These are phyloP conservation scores for Erynnis tages DNA, from an alignment of 2,888 invertebrate genomes.

Conservation along the genomic window DNA sequence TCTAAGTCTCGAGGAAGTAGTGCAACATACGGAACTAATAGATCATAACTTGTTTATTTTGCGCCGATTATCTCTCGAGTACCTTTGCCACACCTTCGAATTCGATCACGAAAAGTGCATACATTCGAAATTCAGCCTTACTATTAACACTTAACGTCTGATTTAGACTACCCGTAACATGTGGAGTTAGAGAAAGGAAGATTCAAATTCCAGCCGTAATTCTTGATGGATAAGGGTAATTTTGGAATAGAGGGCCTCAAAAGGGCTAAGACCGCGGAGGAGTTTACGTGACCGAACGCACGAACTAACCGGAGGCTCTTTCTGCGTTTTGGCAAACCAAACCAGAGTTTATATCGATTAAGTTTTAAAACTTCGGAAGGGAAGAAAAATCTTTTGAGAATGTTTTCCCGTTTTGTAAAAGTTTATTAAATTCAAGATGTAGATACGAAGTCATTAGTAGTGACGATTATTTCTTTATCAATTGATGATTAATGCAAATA, in stretches of 20 bases:
- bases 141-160: not conserved
- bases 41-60: constrained; percentile 21
- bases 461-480: no score
- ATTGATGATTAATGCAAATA: no score
- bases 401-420: no score
- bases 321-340: no score
- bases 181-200: not conserved
- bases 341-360: no score
- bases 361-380: no score
- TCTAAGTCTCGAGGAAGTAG: constrained; percentile 1
- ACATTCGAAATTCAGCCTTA: not conserved
- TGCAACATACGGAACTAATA: constrained; percentile 10
- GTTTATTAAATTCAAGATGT: no score
- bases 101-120: not conserved
- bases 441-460: no score
- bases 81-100: constrained; percentile 10
- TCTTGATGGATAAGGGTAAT: not conserved
- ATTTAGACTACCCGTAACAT: not conserved
- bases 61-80: not conserved
- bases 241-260: not conserved
- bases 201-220: constrained; percentile 1
- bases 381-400: no score
- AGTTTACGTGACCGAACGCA: constrained; percentile 36
- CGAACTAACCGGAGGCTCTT: constrained; percentile 23
- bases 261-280: constrained; percentile 9